Percentiles rank a stretch among this genome's conserved stretches.
Evolutionary conservation across 2,797 vertebrate species (phyloP).

Genomic region (Synanceia verrucosa): DNA sequence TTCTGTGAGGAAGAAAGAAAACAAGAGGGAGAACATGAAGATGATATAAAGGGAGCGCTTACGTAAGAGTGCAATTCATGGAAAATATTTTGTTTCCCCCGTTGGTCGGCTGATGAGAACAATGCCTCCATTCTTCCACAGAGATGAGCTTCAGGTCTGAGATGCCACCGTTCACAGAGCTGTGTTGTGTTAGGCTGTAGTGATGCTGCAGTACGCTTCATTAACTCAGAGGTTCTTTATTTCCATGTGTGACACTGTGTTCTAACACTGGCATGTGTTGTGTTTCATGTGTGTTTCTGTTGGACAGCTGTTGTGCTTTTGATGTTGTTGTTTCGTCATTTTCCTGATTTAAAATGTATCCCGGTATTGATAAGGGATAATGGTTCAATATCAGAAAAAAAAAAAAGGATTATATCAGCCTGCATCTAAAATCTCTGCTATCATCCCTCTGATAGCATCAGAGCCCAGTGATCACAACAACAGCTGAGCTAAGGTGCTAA

Average conservation of each 20-base stretch:
- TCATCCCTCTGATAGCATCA: too few species aligned
- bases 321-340: too few species aligned
- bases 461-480: too few species aligned
- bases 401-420: too few species aligned
- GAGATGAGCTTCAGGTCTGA: neutral
- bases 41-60: neutral
- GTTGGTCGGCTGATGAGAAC: slow-evolving; percentile 22
- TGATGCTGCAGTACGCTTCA: neutral
- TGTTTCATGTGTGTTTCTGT: neutral
- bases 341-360: too few species aligned
- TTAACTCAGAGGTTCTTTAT: neutral
- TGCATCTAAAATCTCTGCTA: too few species aligned
- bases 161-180: neutral
- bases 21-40: neutral
- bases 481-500: too few species aligned
- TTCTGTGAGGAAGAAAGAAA: slow-evolving; percentile 17
- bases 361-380: too few species aligned
- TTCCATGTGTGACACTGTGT: neutral
- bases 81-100: slow-evolving; percentile 37
- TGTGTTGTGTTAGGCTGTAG: neutral
- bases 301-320: too few species aligned
- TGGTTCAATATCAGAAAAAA: too few species aligned
- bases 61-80: slow-evolving; percentile 36
- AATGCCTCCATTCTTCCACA: slow-evolving; percentile 36
- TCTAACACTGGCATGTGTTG: neutral